These are phyloP conservation scores for Oeneis ivallda DNA, from an alignment of 2,888 invertebrate species.

Conservation along the genomic window DNA sequence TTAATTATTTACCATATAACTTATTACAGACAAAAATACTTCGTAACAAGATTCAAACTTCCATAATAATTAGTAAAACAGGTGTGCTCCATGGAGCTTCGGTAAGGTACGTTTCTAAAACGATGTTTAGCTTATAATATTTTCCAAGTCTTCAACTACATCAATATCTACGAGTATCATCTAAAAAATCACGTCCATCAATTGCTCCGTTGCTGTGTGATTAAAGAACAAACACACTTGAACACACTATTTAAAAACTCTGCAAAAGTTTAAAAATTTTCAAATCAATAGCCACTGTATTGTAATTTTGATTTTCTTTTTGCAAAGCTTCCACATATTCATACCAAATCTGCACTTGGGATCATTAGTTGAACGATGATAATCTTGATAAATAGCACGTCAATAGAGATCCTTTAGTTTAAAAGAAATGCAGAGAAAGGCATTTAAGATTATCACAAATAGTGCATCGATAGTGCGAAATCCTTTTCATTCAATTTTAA, in stretches of 20 bases:
- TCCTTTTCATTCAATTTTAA: slow-evolving; percentile 33
- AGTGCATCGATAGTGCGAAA: slow-evolving; percentile 60
- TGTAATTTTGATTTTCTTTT: not conserved
- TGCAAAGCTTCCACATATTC: not conserved
- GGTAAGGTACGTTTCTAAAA: too few species aligned
- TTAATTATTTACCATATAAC: too few species aligned
- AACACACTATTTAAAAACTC: too few species aligned
- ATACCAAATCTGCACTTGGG: slow-evolving; percentile 16
- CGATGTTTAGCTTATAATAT: too few species aligned
- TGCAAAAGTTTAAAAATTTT: too few species aligned
- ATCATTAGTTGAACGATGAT: slow-evolving; percentile 37
- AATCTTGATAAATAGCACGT: slow-evolving; percentile 45
- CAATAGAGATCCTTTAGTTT: slow-evolving; percentile 37
- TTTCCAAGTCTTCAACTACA: too few species aligned
- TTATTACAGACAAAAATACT: not conserved
- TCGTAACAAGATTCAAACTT: not conserved
- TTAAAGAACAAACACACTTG: too few species aligned
- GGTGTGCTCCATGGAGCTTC: too few species aligned
- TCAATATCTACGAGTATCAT: too few species aligned
- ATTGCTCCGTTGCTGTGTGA: too few species aligned
- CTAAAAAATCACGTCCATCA: too few species aligned
- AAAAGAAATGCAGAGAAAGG: slow-evolving; percentile 39
- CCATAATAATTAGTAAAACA: not conserved
- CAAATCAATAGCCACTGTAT: too few species aligned
- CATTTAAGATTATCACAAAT: slow-evolving; percentile 45